Percentiles rank a stretch among this genome's conserved stretches.
These are phyloP conservation scores for Andrena hattorfiana DNA, from an alignment of 2,888 invertebrate species.

Conservation along the genomic window DNA sequence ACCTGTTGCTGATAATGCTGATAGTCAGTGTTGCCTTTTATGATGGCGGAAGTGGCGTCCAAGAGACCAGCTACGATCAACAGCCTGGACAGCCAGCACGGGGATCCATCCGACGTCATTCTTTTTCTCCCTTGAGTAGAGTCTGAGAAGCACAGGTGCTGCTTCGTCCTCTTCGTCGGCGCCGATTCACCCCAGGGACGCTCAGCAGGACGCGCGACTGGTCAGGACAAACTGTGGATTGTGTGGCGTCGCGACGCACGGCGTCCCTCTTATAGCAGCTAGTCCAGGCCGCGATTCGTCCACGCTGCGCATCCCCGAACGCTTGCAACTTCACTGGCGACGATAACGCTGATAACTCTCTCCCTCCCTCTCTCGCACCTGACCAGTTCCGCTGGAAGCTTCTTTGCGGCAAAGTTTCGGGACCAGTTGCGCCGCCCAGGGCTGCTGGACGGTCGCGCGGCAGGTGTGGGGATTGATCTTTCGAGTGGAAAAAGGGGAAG, in stretches of 20 bases:
- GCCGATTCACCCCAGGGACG: neutral
- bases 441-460: too few species aligned
- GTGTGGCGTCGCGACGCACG: slow-evolving; percentile 77
- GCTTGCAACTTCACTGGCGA: slow-evolving; percentile 38
- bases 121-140: neutral
- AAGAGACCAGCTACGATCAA: slow-evolving; percentile 28
- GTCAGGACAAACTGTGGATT: slow-evolving; percentile 68
- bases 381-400: neutral
- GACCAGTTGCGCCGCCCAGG: too few species aligned
- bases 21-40: slow-evolving; percentile 51
- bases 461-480: neutral
- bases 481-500: neutral
- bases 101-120: neutral
- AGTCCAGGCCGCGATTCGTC: slow-evolving; percentile 69
- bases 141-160: neutral
- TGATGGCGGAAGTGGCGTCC: slow-evolving; percentile 26
- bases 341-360: slow-evolving; percentile 58
- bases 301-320: slow-evolving; percentile 73
- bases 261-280: slow-evolving; percentile 77
- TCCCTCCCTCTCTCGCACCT: neutral
- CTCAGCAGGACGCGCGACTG: slow-evolving; percentile 32
- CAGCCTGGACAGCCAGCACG: neutral
- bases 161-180: neutral
- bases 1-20: slow-evolving; percentile 75
- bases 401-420: neutral